These are phyloP conservation scores for Xyrichtys novacula DNA, from an alignment of 2,797 vertebrate genomes.

Conservation along the genomic window DNA sequence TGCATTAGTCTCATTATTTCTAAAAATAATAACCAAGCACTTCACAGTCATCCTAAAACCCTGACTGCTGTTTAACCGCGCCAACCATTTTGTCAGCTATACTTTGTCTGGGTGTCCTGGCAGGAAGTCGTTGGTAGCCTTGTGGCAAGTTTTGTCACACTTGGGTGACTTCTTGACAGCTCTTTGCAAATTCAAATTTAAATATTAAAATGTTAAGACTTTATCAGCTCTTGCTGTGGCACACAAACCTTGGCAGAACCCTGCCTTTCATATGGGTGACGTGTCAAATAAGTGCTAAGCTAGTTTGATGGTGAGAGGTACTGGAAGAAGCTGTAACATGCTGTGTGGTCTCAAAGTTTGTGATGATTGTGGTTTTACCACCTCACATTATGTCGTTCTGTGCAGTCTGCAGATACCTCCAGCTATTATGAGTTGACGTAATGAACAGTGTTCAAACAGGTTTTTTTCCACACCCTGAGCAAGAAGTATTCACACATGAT, in stretches of 20 bases:
- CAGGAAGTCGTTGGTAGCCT: constrained; percentile 19
- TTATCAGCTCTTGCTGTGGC: not conserved
- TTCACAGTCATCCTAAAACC: not conserved
- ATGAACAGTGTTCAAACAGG: not conserved
- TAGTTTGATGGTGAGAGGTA: not conserved
- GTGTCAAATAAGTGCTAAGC: not conserved
- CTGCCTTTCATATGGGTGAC: not conserved
- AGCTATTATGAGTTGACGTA: not conserved
- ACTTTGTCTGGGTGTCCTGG: not conserved
- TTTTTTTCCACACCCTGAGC: not conserved
- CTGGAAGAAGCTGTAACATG: not conserved
- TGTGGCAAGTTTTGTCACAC: constrained; percentile 9
- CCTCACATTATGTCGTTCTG: not conserved
- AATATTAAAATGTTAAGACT: not conserved
- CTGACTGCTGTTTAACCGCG: not conserved
- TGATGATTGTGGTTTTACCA: not conserved
- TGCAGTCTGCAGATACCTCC: not conserved
- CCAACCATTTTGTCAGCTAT: not conserved
- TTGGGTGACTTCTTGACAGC: no score
- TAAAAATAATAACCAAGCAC: not conserved
- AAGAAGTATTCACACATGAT: not conserved
- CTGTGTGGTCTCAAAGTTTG: not conserved
- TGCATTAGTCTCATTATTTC: not conserved
- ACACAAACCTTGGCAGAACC: not conserved
- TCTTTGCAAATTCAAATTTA: not conserved